phyloP scores from a whole-genome alignment of 2,888 invertebrate species.

The Hydrotaea diabolus region DNA sequence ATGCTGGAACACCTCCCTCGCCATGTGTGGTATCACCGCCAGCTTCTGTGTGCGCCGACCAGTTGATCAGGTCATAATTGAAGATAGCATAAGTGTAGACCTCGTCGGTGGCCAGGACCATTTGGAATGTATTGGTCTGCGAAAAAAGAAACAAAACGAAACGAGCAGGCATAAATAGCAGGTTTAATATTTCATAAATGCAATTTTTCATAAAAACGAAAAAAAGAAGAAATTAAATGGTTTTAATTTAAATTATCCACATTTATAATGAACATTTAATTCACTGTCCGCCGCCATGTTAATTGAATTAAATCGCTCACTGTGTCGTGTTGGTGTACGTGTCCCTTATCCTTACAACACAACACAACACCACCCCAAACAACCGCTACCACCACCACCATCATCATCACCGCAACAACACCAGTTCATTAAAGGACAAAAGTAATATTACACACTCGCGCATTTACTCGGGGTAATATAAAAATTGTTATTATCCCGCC shows the following conservation, averaged over 20 bases:
- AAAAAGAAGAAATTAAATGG: too few species aligned
- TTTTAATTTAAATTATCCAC: not conserved
- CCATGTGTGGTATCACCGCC: constrained; percentile 93
- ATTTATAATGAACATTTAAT: constrained; percentile 2
- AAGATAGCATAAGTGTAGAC: constrained; percentile 96
- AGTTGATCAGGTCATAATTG: constrained; percentile 94
- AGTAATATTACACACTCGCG: not conserved
- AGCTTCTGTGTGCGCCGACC: constrained; percentile 95
- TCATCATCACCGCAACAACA: not conserved
- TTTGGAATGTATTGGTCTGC: constrained; percentile 97
- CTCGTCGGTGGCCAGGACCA: constrained; percentile 95
- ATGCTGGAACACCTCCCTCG: constrained; percentile 93
- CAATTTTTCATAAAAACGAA: too few species aligned
- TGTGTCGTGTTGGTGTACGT: too few species aligned
- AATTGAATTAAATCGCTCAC: not conserved
- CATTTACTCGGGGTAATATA: constrained; percentile 11
- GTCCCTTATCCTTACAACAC: not conserved
- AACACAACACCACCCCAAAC: too few species aligned
- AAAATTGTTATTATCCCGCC: constrained; percentile 17
- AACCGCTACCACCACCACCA: not conserved
- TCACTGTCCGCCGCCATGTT: not conserved
- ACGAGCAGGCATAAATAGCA: not conserved
- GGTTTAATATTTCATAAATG: not conserved
- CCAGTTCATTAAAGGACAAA: constrained; percentile 3
- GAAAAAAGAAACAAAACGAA: constrained; percentile 75